Base-by-base conservation (phyloP, 2,113 vertebrate genomes). In the Lucifuga dentata region DNA sequence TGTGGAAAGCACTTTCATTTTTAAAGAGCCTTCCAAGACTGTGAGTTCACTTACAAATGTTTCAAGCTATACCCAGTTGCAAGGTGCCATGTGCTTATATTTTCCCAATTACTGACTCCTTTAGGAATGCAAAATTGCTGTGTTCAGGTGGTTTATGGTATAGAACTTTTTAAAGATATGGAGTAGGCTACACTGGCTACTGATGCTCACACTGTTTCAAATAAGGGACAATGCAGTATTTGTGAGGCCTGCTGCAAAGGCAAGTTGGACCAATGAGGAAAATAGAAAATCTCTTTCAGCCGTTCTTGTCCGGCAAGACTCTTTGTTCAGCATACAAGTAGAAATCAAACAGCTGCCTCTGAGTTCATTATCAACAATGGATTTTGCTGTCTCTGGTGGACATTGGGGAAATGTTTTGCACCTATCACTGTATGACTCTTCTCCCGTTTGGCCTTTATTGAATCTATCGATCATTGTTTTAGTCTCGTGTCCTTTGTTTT, bases 381-480 rank as follows among this genome's bases (percentile, higher is more conserved):
- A 75, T 78, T 84, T 77, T 50, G 55, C 67, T 58, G 71, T 81
- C 79, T 83, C 68, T 43, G 59, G 60, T 49, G 78, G 77, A 82
- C 84, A 78, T 80, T 63, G 71, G 78, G 77, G 83, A 80, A 69
- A 74, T 88, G 3, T 76, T 90, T 74, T 81, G 72, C 74, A 77
- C 76, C 78, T 64, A 81, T 76, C 29, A 24, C 73, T 65, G 59
- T 57, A 58, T 80, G 78, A 75, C 71, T 83, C 76, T 79, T 78
- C 81, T 83, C 69, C 67, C 26, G 56, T 89, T 89, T 83, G 84
- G 62, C 57, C 80, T 87, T 90, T 86, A 92, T 90, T 89, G 83
- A 87, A 66, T 83, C 89, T 71, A 89, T 92, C 73, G 82, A 91
- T 91, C 82, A 85, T 55, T 73, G 76, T 69, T 85, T 76, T 53